These are phyloP conservation scores for Podarcis siculus DNA, from an alignment of 2,797 vertebrate genomes.

Conservation along the genomic window DNA sequence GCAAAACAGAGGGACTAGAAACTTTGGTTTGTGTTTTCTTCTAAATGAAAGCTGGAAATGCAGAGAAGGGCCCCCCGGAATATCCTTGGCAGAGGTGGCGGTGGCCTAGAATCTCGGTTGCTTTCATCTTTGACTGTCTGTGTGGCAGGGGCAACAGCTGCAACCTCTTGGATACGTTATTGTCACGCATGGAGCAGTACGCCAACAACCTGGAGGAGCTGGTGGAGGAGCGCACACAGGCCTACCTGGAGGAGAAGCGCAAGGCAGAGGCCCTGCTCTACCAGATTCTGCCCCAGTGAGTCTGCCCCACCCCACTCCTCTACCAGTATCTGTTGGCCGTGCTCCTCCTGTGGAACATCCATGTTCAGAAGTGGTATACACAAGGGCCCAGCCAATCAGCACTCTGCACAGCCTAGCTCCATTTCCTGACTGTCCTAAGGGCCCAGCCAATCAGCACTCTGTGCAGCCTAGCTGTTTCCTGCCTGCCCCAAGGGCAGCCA, in stretches of 20 bases:
- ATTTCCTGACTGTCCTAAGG: not conserved
- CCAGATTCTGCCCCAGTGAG: slow-evolving; percentile 96
- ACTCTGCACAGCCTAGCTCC: not conserved
- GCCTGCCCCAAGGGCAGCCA: too few species aligned
- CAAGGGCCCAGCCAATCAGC: not conserved
- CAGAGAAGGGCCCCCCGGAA: not conserved
- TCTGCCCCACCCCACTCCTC: not conserved
- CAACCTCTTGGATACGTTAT: slow-evolving; percentile 95
- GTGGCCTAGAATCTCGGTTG: not conserved
- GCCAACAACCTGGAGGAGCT: slow-evolving; percentile 96
- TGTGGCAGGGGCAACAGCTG: slow-evolving; percentile 84
- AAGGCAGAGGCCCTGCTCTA: slow-evolving; percentile 93
- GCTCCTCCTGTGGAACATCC: too few species aligned
- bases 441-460: not conserved
- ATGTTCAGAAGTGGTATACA: too few species aligned
- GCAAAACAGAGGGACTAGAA: not conserved
- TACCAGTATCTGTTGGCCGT: too few species aligned
- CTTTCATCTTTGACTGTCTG: not conserved
- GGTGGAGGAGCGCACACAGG: slow-evolving; percentile 93
- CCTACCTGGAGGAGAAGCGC: slow-evolving; percentile 94
- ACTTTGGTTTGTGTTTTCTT: not conserved
- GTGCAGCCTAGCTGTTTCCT: not conserved
- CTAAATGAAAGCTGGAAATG: not conserved
- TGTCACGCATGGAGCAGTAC: slow-evolving; percentile 95
- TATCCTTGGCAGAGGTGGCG: not conserved